Base-by-base conservation (phyloP, 2,113 vertebrate genomes). In the Leptobrachium ailaonicum region DNA sequence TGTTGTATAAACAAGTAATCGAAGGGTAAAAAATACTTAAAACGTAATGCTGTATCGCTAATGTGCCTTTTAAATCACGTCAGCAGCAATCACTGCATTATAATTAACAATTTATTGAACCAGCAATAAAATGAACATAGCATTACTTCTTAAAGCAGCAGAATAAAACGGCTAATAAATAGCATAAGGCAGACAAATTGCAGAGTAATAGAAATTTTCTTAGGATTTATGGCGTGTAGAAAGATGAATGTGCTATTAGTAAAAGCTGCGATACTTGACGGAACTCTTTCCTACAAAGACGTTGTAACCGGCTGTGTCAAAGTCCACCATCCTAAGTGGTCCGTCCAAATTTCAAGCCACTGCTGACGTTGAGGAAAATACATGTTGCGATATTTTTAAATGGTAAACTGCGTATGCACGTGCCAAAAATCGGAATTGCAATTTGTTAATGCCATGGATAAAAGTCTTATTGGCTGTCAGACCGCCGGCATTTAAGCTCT, bases 101-200 rank as follows among this genome's bases (percentile, higher is more conserved):
- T 95, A 95, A 95, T 95, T 95, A 95, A 95, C 93, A 95, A 94
- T 94, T 95, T 95, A 94, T 95, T 95, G 93, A 95, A 94, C 93
- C 92, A 94, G 93, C 93, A 94, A 94, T 94, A 95, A 94, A 94
- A 94, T 94, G 92, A 95, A 94, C 92, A 93, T 94, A 93, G 93
- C 92, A 94, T 94, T 93, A 93, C 92, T 95, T 94, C 92, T 93
- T 93, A 93, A 93, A 94, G 93, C 91, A 93, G 92, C 90, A 93
- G 93, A 93, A 94, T 94, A 94, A 94, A 94, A 94, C 91, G 92
- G 91, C 92, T 94, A 94, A 94, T 93, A 94, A 94, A 94, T 94
- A 94, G 93, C 92, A 92, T 93, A 93, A 93, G 93, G 91, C 93
- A 93, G 94, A 94, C 93, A 94, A 95, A 95, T 95, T 94, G 94